Conservation (phyloP, 1,140 invertebrate genomes). For the Acromyrmex heyeri region DNA sequence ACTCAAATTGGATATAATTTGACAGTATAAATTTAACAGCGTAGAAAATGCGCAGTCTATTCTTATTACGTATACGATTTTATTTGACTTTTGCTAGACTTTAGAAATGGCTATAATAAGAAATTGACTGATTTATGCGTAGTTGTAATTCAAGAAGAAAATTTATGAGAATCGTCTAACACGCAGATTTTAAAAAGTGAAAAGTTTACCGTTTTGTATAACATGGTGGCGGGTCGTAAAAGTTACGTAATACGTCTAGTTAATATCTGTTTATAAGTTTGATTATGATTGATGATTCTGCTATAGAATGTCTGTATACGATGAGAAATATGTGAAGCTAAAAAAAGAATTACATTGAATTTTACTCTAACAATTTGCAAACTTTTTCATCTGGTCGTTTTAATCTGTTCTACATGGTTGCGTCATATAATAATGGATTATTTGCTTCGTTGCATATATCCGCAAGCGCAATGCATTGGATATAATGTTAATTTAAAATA, state of each 20-base stretch:
- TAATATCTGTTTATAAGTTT: constrained; percentile 25
- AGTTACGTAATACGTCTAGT: neutral
- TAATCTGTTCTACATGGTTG: constrained; percentile 21
- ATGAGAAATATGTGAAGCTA: neutral
- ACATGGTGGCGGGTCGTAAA: neutral
- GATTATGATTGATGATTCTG: constrained; percentile 31
- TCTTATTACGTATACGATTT: too few species aligned
- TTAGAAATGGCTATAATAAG: neutral
- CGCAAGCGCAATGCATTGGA: neutral
- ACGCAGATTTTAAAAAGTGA: neutral
- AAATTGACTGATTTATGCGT: neutral
- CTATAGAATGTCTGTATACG: neutral
- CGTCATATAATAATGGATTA: constrained; percentile 30
- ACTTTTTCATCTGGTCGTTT: constrained; percentile 18
- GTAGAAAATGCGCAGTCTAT: too few species aligned
- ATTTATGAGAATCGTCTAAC: neutral
- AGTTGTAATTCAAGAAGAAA: neutral
- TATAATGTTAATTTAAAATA: constrained; percentile 29
- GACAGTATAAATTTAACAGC: too few species aligned
- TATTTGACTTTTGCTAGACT: neutral
- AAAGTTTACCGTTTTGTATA: neutral
- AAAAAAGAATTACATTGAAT: neutral
- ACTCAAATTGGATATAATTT: too few species aligned
- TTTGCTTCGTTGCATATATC: constrained; percentile 3
- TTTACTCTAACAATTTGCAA: constrained; percentile 33